Evolutionary conservation across 2,888 invertebrate genomes (phyloP), one percentile per base, ranked within the genome.

Genomic region (Drosophila peninsularis): DNA sequence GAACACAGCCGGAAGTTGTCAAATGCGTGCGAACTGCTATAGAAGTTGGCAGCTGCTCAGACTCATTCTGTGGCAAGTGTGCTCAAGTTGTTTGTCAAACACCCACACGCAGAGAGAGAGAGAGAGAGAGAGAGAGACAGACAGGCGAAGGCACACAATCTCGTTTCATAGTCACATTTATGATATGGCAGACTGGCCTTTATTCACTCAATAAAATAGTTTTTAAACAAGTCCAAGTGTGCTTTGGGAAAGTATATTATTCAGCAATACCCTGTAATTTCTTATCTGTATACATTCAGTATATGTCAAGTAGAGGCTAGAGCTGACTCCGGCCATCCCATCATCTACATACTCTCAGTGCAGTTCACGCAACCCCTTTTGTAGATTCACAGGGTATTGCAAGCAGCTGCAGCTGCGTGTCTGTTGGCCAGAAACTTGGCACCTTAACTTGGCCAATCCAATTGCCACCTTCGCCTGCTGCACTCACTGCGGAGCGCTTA

Each of bases 1-100:
- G 55, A 58, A 39, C 60, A 52, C 55, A 42, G 55, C 62, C 78
- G 81, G 69, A 78, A 79, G 75, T 79, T 80, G 79, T 66, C 74
- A 78, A 81, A 62, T 62, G 61, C 54, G 79, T 66, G 67, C 58
- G 39, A 61, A 67, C 37, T 71, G 34, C 65, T 42, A 56, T 42
- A 63, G 68, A 79, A 76, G 62, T 75, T 79, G 67, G 55, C 78
- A 68, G 62, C 58, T 64, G 65, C 66, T 63, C 56, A 49, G 47
- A 57, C 63, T 66, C 63, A 70, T 67, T 74, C 67, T 60, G 47
- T 47, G 75, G 52, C 66, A 78, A 77, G 76, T 74, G 65, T 78
- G 62, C 27, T 78, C 74, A 77, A 77, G 78, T 69, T 77, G 74
- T 77, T 77, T 73, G 69, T 78, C 57, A 66, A 69, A 58, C 49